These are phyloP conservation scores for Drosophila navojoa DNA, from an alignment of 1,140 invertebrate species.

Conservation along the genomic window DNA sequence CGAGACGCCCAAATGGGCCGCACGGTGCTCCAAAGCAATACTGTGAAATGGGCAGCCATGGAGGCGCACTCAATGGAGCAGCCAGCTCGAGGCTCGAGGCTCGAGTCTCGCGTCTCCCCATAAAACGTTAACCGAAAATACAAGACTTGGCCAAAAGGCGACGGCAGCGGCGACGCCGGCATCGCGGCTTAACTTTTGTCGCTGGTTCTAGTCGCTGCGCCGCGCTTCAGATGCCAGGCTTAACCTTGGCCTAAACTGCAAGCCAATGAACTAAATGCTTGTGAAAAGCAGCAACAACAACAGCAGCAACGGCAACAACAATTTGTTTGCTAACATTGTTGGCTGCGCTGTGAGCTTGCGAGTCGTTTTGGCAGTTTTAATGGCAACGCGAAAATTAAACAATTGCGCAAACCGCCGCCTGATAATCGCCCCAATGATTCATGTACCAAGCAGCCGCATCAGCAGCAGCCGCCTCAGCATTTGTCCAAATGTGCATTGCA, in stretches of 20 bases:
- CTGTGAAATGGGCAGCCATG: constrained; percentile 43
- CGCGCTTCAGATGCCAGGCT: constrained; percentile 64
- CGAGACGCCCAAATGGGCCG: constrained; percentile 77
- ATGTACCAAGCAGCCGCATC: constrained; percentile 38
- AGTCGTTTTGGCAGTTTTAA: constrained; percentile 52
- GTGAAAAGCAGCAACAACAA: constrained; percentile 63
- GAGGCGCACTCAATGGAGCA: constrained; percentile 32
- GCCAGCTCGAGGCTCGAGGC: constrained; percentile 32
- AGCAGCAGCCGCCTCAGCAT: constrained; percentile 14
- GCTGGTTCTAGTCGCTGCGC: constrained; percentile 50
- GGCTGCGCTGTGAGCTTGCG: constrained; percentile 12
- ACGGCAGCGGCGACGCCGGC: constrained; percentile 42
- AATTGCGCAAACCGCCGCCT: constrained; percentile 71
- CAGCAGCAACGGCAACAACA: constrained; percentile 23
- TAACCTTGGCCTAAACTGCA: constrained; percentile 80
- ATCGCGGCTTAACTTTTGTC: constrained; percentile 45
- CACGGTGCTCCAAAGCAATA: constrained; percentile 47
- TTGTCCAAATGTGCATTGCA: constrained; percentile 20
- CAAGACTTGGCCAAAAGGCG: constrained; percentile 10
- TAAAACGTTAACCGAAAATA: constrained; percentile 18
- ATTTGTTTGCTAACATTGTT: constrained; percentile 65
- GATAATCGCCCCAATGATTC: constrained; percentile 73
- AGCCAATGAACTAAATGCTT: constrained; percentile 82
- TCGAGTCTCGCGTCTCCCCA: constrained; percentile 23
- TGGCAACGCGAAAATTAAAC: constrained; percentile 79